Conservation (phyloP, 1,140 invertebrate species). For the Apis dorsata region DNA sequence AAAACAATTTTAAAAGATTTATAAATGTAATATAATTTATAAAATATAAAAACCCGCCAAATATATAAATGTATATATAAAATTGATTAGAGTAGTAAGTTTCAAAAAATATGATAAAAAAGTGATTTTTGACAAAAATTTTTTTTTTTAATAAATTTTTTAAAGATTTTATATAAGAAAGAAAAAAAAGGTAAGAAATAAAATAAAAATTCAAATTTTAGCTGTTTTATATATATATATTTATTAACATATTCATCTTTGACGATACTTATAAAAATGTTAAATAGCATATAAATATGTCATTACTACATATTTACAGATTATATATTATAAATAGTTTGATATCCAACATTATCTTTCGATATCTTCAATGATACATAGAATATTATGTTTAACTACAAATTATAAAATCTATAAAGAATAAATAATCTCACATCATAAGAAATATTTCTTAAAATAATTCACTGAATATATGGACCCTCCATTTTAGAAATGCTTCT, state of each 20-base stretch:
- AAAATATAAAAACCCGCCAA: background rate
- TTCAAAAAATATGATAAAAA: background rate
- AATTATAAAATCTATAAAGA: constrained; percentile 41
- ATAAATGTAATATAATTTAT: background rate
- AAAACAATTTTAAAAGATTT: background rate
- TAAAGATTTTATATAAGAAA: background rate
- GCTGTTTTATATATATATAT: constrained; percentile 14
- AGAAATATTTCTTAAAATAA: constrained; percentile 25
- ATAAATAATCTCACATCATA: constrained; percentile 54
- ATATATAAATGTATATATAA: background rate
- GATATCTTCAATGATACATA: background rate
- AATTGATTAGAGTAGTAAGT: background rate
- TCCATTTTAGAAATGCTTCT: constrained; percentile 35
- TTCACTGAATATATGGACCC: constrained; percentile 38
- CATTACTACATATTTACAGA: constrained; percentile 61
- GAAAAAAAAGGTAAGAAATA: background rate
- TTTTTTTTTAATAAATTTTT: background rate
- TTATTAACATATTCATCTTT: constrained; percentile 46
- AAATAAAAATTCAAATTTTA: background rate
- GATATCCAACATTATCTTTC: constrained; percentile 1
- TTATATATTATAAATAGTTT: constrained; percentile 46
- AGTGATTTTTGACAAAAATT: background rate
- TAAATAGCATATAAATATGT: constrained; percentile 65
- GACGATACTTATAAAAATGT: constrained; percentile 61
- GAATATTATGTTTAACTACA: constrained; percentile 6